Evolutionary conservation across 2,888 invertebrate species (phyloP).

Genomic region (Rhyacophila evoluta): DNA sequence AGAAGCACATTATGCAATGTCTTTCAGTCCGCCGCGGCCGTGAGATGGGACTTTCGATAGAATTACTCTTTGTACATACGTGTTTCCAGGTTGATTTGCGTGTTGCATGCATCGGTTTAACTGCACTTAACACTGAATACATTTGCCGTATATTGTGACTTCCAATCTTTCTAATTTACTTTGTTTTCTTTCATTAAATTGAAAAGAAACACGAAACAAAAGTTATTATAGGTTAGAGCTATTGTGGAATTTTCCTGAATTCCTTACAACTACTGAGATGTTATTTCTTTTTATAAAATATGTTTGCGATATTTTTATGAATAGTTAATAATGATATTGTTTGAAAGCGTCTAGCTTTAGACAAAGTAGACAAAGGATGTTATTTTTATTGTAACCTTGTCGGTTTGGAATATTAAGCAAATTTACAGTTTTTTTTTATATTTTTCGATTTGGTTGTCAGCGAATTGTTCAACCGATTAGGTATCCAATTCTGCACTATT

Average conservation of each 20-base stretch:
- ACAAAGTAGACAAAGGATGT: too few relatives aligned
- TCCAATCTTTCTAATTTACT: neutral
- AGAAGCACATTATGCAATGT: slow-evolving; percentile 16
- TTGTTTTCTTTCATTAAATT: neutral
- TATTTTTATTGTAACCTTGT: too few relatives aligned
- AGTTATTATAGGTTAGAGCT: neutral
- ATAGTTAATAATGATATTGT: too few relatives aligned
- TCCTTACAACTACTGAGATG: too few relatives aligned
- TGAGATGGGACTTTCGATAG: neutral
- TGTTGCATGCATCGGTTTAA: neutral
- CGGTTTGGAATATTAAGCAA: too few relatives aligned
- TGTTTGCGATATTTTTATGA: too few relatives aligned
- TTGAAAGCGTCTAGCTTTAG: too few relatives aligned
- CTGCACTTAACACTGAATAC: slow-evolving; percentile 28
- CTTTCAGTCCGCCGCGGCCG: neutral
- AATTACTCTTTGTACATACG: neutral
- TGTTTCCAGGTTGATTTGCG: neutral
- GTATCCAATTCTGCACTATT: too few relatives aligned
- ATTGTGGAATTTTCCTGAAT: neutral
- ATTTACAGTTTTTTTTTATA: too few relatives aligned
- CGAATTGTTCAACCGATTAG: too few relatives aligned
- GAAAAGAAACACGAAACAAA: neutral
- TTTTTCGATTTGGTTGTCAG: too few relatives aligned
- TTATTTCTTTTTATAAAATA: too few relatives aligned
- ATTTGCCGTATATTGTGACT: slow-evolving; percentile 8